Evolutionary conservation across 2,888 invertebrate genomes (phyloP), one percentile per base, ranked within the genome.

Genomic region (Tenthredo mesomela): DNA sequence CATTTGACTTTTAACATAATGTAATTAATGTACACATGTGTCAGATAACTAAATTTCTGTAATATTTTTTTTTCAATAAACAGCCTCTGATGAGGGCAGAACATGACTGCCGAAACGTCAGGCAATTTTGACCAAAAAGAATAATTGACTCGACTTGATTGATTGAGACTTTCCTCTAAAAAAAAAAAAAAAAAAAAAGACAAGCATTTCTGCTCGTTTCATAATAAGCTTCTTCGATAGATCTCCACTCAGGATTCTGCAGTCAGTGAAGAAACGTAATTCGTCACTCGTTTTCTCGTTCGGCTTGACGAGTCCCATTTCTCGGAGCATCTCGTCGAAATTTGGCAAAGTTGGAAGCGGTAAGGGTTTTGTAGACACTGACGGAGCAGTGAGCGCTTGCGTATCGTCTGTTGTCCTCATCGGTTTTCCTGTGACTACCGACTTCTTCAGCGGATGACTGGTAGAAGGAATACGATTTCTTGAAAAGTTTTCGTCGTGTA

Each of bases 51-150:
- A n/a, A n/a, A n/a, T n/a, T n/a, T n/a, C n/a, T n/a, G n/a, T n/a
- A n/a, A n/a, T n/a, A n/a, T n/a, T n/a, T n/a, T n/a, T n/a, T n/a
- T n/a, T n/a, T n/a, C n/a, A n/a, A n/a, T n/a, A n/a, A n/a, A n/a
- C n/a, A n/a, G n/a, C n/a, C n/a, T n/a, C n/a, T n/a, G n/a, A n/a
- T n/a, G n/a, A n/a, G n/a, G n/a, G n/a, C n/a, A n/a, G n/a, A n/a
- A 86, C 0, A 84, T 85, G n/a, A 84, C 85, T 9, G 85, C 86
- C 0, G 6, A 47, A 0, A 25, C 25, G 40, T 86, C 84, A 4
- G 61, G 77, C 0, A 29, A 50, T 37, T 83, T 29, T 50, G 0
- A 43, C 50, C n/a, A n/a, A n/a, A n/a, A n/a, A n/a, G n/a, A n/a
- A n/a, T n/a, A n/a, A n/a, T n/a, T n/a, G n/a, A n/a, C n/a, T n/a